Percentiles rank a stretch among this genome's conserved stretches.
Evolutionary conservation across 2,888 invertebrate genomes (phyloP).

Genomic region (Heteromurus nitidus): DNA sequence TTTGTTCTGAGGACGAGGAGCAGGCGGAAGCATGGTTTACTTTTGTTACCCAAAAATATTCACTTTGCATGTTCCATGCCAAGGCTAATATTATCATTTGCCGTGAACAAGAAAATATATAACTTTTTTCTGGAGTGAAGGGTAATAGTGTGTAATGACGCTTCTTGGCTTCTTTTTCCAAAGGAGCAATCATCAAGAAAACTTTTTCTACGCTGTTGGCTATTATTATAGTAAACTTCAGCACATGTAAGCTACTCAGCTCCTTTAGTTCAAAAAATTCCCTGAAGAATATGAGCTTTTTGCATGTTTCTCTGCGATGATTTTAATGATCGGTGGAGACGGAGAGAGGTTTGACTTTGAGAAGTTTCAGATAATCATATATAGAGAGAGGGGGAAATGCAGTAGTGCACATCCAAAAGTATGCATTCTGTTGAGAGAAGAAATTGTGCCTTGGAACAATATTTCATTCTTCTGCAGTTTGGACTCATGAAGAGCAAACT

Average conservation of each 20-base stretch:
- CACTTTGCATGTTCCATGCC: slow-evolving; percentile 17
- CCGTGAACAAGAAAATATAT: background rate
- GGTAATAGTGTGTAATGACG: background rate
- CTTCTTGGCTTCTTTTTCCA: background rate
- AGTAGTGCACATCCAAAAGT: too few species aligned
- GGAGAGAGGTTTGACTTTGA: background rate
- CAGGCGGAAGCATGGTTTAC: slow-evolving; percentile 16
- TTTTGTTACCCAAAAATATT: background rate
- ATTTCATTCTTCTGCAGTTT: too few species aligned
- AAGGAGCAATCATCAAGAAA: too few species aligned
- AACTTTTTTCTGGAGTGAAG: slow-evolving; percentile 6
- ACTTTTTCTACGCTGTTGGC: background rate
- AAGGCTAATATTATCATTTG: background rate
- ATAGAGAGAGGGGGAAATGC: too few species aligned
- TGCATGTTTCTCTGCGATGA: background rate
- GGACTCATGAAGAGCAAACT: too few species aligned
- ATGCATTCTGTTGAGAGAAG: too few species aligned
- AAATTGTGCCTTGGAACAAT: too few species aligned
- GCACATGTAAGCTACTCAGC: background rate
- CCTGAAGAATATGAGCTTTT: background rate
- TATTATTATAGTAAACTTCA: background rate
- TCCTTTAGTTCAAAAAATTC: background rate
- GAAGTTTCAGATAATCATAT: too few species aligned
- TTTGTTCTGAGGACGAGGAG: background rate
- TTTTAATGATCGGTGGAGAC: background rate